Evolutionary conservation across 2,888 invertebrate species (phyloP).

Genomic region (Cheiracanthium punctorium): DNA sequence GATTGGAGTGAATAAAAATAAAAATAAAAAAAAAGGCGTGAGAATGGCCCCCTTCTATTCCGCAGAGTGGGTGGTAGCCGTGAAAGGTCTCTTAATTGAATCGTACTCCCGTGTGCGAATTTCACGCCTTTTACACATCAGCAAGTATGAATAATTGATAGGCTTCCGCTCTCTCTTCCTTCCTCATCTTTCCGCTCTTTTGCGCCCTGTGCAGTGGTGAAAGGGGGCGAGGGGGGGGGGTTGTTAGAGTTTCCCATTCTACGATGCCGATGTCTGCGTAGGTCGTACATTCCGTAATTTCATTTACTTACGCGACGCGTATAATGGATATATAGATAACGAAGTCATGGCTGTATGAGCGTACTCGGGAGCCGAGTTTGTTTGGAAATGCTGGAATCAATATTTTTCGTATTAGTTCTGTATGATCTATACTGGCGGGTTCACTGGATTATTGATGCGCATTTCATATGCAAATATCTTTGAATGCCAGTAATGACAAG

Average conservation of each 20-base stretch:
- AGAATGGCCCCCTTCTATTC: conserved; percentile 55
- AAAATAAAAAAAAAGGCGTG: too few species aligned
- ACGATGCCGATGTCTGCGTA: not conserved
- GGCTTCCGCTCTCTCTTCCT: conserved; percentile 33
- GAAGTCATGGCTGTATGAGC: not conserved
- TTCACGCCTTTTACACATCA: conserved; percentile 64
- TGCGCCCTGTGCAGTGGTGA: not conserved
- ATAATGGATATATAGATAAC: conserved; percentile 1
- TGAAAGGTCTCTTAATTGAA: conserved; percentile 47
- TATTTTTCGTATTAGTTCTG: too few species aligned
- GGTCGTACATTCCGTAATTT: not conserved
- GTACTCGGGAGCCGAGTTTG: too few species aligned
- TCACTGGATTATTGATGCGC: too few species aligned
- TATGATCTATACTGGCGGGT: too few species aligned
- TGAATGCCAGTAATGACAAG: too few species aligned
- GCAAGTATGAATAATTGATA: conserved; percentile 69
- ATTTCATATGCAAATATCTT: too few species aligned
- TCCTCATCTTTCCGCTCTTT: conserved; percentile 8
- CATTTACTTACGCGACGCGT: not conserved
- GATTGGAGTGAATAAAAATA: conserved; percentile 3
- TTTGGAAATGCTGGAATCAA: too few species aligned
- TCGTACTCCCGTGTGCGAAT: conserved; percentile 35
- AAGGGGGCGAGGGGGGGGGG: not conserved
- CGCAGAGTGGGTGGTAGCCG: conserved; percentile 19
- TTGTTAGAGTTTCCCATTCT: too few species aligned